A percentile compares a stretch with the other conserved stretches of the same genome.
These are phyloP conservation scores for Zygaena filipendulae DNA, from an alignment of 2,888 invertebrate species.

Conservation along the genomic window DNA sequence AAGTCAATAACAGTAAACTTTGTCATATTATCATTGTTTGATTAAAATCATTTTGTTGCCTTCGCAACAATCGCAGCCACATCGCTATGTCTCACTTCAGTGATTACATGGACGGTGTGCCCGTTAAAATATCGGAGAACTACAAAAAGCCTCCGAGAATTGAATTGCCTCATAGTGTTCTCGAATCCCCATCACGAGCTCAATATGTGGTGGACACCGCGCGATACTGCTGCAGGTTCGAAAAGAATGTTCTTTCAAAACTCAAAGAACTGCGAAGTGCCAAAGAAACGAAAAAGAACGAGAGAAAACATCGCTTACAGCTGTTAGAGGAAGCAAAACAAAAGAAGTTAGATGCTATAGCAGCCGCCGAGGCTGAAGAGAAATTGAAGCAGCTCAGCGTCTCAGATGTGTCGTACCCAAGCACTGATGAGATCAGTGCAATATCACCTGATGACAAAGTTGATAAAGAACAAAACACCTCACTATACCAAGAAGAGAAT, in stretches of 20 bases:
- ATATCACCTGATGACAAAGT: conserved; percentile 60
- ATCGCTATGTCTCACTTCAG: conserved; percentile 61
- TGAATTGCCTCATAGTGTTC: conserved; percentile 61
- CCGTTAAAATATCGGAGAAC: conserved; percentile 89
- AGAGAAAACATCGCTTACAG: conserved; percentile 70
- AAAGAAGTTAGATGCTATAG: conserved; percentile 61
- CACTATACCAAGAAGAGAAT: conserved; percentile 28
- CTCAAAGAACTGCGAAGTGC: conserved; percentile 77
- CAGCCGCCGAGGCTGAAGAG: conserved; percentile 57
- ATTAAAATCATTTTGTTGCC: no score
- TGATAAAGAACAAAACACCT: conserved; percentile 42
- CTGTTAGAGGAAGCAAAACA: conserved; percentile 67
- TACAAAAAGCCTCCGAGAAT: conserved; percentile 80
- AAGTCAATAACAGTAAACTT: conserved; percentile 47
- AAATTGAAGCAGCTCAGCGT: conserved; percentile 66
- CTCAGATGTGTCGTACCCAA: conserved; percentile 70
- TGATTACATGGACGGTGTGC: conserved; percentile 84
- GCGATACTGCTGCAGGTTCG: conserved; percentile 76
- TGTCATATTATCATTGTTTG: conserved; percentile 55
- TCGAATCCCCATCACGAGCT: conserved; percentile 41
- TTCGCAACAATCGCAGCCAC: no score
- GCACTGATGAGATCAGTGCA: conserved; percentile 68
- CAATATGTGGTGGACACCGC: conserved; percentile 41
- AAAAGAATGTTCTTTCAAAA: conserved; percentile 76
- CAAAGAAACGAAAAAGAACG: conserved; percentile 71